Evolutionary conservation across 2,888 invertebrate species (phyloP), one percentile per base, ranked within the genome.

Genomic region (Crematogaster levior): DNA sequence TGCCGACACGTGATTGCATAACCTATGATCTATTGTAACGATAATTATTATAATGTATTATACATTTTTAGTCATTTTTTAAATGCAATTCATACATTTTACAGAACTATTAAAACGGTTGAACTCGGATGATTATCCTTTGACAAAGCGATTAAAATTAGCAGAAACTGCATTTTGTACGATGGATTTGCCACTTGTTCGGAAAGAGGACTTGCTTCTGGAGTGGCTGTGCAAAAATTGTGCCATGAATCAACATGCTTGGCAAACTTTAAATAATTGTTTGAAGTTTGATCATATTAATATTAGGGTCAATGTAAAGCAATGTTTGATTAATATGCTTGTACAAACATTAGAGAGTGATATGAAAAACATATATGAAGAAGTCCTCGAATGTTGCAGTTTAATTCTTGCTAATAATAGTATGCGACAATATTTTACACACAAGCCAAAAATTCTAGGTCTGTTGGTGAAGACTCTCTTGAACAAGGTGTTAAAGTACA

Each of bases 101-200:
- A 79, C 43, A 96, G 96, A 95, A 91, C 88, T 96, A 58, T 95
- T 95, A 88, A 94, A 95, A 1, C 94, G 95, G 1, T 90, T 96
- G 6, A 94, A 95, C 0, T 94, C 95, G 93, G 90, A 92, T 4
- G 91, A 91, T 1, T 95, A 94, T 77, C 95, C 95, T 0, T 82
- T 96, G 7, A 90, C 95, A 0, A 96, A 96, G 89, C 94, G 96
- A 9, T 92, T 96, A 1, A 95, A 95, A 86, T 92, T 96, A 0
- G 96, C 96, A 0, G 95, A 95, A 88, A 96, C 96, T 92, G 94
- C 95, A 1, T 95, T 96, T 3, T 92, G 93, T 12, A 95, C 95
- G 0, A 92, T 95, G 18, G 95, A 95, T 88, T 94, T 96, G 60
- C 95, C 95, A 0, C 92, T 95, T 0, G 93, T 94, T 3, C 95